Conservation (phyloP, 2,888 invertebrate species). For the Synanthedon myopaeformis region DNA sequence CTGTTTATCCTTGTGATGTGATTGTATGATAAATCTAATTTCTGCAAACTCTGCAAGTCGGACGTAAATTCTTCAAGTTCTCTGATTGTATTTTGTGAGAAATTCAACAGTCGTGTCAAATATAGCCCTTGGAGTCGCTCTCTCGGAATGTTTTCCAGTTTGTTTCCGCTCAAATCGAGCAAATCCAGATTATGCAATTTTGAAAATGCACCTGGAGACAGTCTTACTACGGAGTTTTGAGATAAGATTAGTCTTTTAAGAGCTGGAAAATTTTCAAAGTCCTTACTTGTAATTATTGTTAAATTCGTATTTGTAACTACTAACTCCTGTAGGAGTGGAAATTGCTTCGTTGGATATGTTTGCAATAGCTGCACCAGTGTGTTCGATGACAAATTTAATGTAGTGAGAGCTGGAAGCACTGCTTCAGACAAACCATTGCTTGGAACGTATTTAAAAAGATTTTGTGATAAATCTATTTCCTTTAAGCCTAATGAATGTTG, state of each 20-base stretch:
- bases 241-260: conserved; percentile 80
- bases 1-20: conserved; percentile 82
- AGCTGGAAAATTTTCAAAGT: conserved; percentile 86
- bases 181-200: conserved; percentile 80
- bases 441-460: conserved; percentile 84
- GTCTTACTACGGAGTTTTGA: conserved; percentile 79
- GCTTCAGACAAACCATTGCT: conserved; percentile 80
- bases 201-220: conserved; percentile 88
- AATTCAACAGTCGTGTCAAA: conserved; percentile 79
- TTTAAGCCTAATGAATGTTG: conserved; percentile 78
- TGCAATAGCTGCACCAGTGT: conserved; percentile 82
- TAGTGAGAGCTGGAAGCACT: conserved; percentile 77
- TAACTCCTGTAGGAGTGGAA: conserved; percentile 84
- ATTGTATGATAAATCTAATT: conserved; percentile 85
- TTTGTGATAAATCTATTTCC: conserved; percentile 81
- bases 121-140: conserved; percentile 85
- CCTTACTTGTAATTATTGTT: conserved; percentile 84
- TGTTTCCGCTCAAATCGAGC: conserved; percentile 85
- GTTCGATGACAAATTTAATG: conserved; percentile 87
- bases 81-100: conserved; percentile 85
- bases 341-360: conserved; percentile 75
- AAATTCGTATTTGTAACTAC: conserved; percentile 84
- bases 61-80: conserved; percentile 84
- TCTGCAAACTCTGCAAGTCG: conserved; percentile 82
- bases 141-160: conserved; percentile 84